These are phyloP conservation scores for Sphinx pinastri DNA, from an alignment of 2,888 invertebrate species.

Conservation along the genomic window DNA sequence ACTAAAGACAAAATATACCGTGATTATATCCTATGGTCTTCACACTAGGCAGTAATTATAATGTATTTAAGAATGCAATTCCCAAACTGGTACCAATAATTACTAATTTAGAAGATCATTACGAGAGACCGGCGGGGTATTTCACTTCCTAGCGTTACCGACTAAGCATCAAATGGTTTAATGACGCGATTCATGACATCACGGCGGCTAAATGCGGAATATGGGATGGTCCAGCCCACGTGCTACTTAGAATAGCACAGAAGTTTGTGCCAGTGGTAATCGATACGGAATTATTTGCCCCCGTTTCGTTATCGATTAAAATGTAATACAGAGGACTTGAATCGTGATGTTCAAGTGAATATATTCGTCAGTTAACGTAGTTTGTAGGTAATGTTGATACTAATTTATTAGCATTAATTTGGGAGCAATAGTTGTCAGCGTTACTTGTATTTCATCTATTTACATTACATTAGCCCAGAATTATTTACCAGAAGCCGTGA, in stretches of 20 bases:
- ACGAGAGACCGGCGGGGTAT: not conserved
- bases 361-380: not conserved
- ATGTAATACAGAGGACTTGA: not conserved
- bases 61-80: no score
- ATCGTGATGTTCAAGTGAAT: not conserved
- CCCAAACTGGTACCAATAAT: no score
- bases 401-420: not conserved
- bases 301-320: not conserved
- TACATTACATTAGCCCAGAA: not conserved
- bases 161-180: slow-evolving; percentile 3
- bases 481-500: no score
- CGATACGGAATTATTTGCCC: not conserved
- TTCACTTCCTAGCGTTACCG: not conserved
- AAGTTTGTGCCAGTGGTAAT: slow-evolving; percentile 6
- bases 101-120: no score
- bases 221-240: slow-evolving; percentile 16
- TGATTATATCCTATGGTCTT: no score
- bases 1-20: no score
- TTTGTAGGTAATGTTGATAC: not conserved
- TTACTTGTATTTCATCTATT: not conserved
- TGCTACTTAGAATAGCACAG: slow-evolving; percentile 13
- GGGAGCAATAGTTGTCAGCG: not conserved
- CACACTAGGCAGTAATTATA: no score
- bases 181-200: slow-evolving; percentile 24
- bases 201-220: slow-evolving; percentile 16